Percentiles rank a stretch among this genome's conserved stretches.
These are phyloP conservation scores for Alethe castanea DNA, from an alignment of 2,113 vertebrate species.

Conservation along the genomic window DNA sequence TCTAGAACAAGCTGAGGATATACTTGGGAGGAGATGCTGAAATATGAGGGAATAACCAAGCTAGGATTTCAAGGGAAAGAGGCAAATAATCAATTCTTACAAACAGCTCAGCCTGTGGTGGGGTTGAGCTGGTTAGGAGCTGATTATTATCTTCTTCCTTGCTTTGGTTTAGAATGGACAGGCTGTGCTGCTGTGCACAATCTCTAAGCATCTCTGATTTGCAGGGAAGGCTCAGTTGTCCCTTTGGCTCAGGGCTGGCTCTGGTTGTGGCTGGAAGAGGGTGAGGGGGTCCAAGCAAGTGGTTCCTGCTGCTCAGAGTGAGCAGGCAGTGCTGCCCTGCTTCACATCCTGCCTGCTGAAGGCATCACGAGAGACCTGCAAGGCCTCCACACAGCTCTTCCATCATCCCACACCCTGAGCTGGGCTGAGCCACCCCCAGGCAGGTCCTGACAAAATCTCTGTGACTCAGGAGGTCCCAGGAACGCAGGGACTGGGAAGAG, in stretches of 20 bases:
- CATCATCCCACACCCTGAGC: rapidly evolving
- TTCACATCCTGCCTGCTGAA: rapidly evolving
- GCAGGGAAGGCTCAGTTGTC: not conserved
- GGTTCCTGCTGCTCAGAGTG: not conserved
- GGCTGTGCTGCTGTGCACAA: not conserved
- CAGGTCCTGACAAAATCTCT: not conserved
- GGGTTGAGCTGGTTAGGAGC: not conserved
- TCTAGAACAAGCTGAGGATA: not conserved
- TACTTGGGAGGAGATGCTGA: not conserved
- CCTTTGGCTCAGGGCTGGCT: not conserved
- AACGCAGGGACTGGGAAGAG: not conserved
- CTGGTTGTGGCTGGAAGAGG: not conserved
- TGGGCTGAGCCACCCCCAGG: not conserved
- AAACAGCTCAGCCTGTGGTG: not conserved
- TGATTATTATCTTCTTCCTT: not conserved
- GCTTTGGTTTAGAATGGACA: not conserved
- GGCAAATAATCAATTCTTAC: not conserved
- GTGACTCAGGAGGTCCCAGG: not conserved
- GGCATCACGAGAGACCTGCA: not conserved
- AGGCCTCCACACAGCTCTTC: not conserved
- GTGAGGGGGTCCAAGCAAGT: not conserved
- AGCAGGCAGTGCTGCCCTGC: not conserved
- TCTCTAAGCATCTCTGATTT: not conserved
- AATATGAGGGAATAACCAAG: not conserved
- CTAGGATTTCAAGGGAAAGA: not conserved